Evolutionary conservation across 2,113 vertebrate genomes (phyloP).

Genomic region (Ochotona curzoniae): DNA sequence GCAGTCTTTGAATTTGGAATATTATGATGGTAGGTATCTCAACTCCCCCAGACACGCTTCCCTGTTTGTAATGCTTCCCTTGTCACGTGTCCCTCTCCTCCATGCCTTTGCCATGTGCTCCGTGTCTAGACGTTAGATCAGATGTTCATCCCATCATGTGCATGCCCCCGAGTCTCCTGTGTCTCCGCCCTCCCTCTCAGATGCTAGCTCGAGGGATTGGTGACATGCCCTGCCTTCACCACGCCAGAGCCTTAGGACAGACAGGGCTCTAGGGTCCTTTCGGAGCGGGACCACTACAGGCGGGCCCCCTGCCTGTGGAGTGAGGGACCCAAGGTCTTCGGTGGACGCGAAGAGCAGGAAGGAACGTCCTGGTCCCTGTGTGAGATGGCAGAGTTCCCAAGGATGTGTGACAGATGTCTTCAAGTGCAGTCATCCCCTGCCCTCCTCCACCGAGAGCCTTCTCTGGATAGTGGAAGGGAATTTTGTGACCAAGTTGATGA

Average conservation of each 20-base stretch:
- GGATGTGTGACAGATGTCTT: neutral
- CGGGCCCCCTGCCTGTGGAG: neutral
- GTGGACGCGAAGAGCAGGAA: neutral
- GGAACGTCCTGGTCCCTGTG: neutral
- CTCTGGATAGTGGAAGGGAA: neutral
- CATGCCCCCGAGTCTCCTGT: constrained; percentile 86
- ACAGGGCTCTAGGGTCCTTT: neutral
- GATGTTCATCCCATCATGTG: constrained; percentile 86
- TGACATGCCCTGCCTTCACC: constrained; percentile 55
- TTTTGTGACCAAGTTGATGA: neutral
- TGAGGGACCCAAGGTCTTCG: neutral
- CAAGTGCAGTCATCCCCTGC: neutral
- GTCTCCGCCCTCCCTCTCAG: constrained; percentile 81
- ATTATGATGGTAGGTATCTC: constrained; percentile 99
- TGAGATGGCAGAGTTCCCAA: neutral
- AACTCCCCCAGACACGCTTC: constrained; percentile 92
- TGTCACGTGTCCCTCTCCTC: constrained; percentile 85
- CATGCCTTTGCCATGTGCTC: constrained; percentile 86
- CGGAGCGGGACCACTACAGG: neutral
- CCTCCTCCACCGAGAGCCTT: neutral
- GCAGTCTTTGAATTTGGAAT: constrained; percentile 99
- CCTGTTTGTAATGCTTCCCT: constrained; percentile 94
- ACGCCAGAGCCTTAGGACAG: constrained; percentile 17
- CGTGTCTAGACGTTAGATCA: constrained; percentile 89
- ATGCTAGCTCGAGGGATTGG: constrained; percentile 57